A percentile compares a stretch with the other conserved stretches of the same genome.
Evolutionary conservation across 2,888 invertebrate genomes (phyloP).

Genomic region (Tricholauxania praeusta): DNA sequence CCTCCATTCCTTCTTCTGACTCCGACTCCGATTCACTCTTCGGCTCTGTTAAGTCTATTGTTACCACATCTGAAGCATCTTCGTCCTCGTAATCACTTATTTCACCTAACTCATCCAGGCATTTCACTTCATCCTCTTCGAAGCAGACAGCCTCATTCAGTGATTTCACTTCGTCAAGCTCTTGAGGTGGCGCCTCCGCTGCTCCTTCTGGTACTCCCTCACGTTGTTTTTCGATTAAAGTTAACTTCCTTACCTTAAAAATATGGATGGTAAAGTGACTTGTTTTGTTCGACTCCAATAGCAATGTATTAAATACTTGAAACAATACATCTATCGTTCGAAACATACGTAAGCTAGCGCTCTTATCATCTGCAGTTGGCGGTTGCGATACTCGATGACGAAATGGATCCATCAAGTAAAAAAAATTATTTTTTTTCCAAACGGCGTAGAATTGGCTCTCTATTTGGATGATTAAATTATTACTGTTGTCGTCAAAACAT

Average conservation of each 20-base stretch:
- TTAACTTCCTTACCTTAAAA: slow-evolving; percentile 46
- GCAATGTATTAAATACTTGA: slow-evolving; percentile 59
- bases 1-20: slow-evolving; percentile 43
- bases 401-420: slow-evolving; percentile 65
- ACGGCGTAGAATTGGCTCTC: slow-evolving; percentile 61
- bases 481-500: slow-evolving; percentile 49
- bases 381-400: slow-evolving; percentile 54
- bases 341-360: slow-evolving; percentile 62
- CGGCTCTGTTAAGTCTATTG: slow-evolving; percentile 42
- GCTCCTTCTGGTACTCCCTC: slow-evolving; percentile 40
- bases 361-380: slow-evolving; percentile 44
- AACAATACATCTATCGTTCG: slow-evolving; percentile 56
- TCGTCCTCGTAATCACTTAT: slow-evolving; percentile 62
- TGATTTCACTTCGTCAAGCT: slow-evolving; percentile 50
- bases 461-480: slow-evolving; percentile 61
- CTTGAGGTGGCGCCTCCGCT: slow-evolving; percentile 6
- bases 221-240: slow-evolving; percentile 21
- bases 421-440: slow-evolving; percentile 60
- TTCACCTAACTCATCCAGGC: slow-evolving; percentile 52
- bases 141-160: slow-evolving; percentile 60
- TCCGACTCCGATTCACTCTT: slow-evolving; percentile 44
- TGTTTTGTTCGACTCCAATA: slow-evolving; percentile 60
- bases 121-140: slow-evolving; percentile 57
- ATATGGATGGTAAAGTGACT: slow-evolving; percentile 58
- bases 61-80: slow-evolving; percentile 40